Evolutionary conservation across 2,888 invertebrate species (phyloP).

Genomic region (Carpatolechia fugitivella): DNA sequence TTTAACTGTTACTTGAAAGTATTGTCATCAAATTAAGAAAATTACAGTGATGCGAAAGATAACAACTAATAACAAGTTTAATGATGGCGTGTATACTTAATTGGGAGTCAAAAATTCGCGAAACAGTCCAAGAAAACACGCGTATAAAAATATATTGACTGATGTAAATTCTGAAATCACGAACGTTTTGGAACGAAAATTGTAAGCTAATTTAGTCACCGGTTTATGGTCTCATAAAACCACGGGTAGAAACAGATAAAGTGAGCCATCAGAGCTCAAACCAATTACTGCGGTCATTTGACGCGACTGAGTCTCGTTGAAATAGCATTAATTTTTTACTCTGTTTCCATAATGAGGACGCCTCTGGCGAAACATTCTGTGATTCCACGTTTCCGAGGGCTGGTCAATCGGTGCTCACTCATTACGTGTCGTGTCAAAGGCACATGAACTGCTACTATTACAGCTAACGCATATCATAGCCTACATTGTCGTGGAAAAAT

Average conservation of each 20-base stretch:
- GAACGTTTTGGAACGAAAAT: constrained; percentile 23
- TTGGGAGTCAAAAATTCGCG: not conserved
- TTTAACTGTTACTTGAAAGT: not conserved
- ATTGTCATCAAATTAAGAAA: constrained; percentile 8
- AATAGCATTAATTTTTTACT: constrained; percentile 41
- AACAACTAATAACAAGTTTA: not conserved
- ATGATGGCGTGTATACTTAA: constrained; percentile 3
- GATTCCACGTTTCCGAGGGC: constrained; percentile 35
- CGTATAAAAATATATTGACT: not conserved
- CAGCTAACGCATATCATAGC: constrained; percentile 23
- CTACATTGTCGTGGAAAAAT: constrained; percentile 30
- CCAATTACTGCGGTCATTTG: constrained; percentile 37
- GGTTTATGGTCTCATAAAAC: constrained; percentile 37
- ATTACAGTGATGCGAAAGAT: not conserved
- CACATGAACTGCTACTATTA: constrained; percentile 41
- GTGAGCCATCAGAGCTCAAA: constrained; percentile 40
- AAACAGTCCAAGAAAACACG: not conserved
- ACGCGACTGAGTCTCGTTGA: constrained; percentile 30
- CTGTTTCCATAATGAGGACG: constrained; percentile 42
- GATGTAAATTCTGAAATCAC: not conserved
- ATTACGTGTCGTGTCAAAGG: constrained; percentile 40
- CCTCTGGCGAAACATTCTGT: constrained; percentile 43
- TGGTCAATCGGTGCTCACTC: constrained; percentile 32
- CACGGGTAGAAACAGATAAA: constrained; percentile 31
- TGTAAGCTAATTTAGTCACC: constrained; percentile 25